Evolutionary conservation across 1,140 invertebrate species (phyloP).

Genomic region (Nasonia vitripennis): DNA sequence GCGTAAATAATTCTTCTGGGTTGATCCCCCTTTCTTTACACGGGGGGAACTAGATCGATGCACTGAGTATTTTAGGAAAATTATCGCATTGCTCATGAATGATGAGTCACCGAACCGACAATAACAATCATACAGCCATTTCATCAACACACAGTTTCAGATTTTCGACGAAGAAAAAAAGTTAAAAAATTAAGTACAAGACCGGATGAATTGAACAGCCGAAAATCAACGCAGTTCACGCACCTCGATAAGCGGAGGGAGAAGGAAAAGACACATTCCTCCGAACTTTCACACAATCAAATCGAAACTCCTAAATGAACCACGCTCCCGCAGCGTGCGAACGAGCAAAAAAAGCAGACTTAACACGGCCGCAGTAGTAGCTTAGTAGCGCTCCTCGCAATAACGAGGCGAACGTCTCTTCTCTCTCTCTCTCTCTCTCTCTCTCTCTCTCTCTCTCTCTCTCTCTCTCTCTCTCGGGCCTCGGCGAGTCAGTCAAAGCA

Average conservation of each 20-base stretch:
- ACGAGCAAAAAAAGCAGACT: background rate
- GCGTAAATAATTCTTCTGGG: background rate
- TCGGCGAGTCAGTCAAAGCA: background rate
- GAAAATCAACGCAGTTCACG: no score
- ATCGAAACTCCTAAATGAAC: background rate
- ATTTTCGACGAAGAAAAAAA: no score
- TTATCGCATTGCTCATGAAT: background rate
- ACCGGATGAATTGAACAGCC: no score
- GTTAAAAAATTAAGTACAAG: no score
- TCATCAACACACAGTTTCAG: no score
- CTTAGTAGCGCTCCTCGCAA: background rate
- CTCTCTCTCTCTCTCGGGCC: background rate
- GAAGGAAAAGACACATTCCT: background rate
- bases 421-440: background rate
- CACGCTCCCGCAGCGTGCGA: background rate
- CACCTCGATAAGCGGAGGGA: no score
- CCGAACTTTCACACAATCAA: background rate
- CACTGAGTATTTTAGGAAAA: background rate
- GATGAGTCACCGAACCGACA: background rate
- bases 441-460: background rate
- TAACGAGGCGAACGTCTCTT: background rate
- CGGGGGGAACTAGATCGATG: background rate
- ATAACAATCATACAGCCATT: no score
- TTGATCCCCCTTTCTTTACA: no score
- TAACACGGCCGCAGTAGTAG: background rate